Evolutionary conservation across 2,113 vertebrate species (phyloP).

Genomic region (Laticauda laticaudata): DNA sequence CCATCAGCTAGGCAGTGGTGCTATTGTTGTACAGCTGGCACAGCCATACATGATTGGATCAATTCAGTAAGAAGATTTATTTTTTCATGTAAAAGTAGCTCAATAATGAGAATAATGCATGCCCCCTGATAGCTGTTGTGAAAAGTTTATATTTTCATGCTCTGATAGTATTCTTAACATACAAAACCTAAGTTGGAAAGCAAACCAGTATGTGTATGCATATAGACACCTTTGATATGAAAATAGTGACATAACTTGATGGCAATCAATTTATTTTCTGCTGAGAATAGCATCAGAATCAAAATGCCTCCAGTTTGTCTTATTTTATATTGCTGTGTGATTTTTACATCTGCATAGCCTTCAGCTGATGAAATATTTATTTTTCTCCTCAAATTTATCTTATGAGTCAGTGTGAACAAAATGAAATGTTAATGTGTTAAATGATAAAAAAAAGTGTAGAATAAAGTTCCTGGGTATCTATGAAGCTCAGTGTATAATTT

Average conservation of each 20-base stretch:
- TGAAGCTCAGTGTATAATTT: neutral
- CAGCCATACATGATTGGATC: slow-evolving; percentile 92
- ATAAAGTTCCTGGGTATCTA: neutral
- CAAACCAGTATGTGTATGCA: neutral
- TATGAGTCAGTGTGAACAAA: neutral
- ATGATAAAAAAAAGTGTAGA: neutral
- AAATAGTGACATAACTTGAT: slow-evolving; percentile 15
- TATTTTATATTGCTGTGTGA: neutral
- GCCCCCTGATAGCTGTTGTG: neutral
- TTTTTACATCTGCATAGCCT: neutral
- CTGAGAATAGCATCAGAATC: neutral
- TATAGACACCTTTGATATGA: neutral
- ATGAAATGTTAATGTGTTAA: neutral
- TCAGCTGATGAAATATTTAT: neutral
- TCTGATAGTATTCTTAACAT: slow-evolving; percentile 22
- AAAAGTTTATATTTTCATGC: neutral
- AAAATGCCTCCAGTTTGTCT: neutral
- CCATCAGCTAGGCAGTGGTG: slow-evolving; percentile 94
- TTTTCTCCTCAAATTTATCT: neutral
- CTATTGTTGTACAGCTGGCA: slow-evolving; percentile 94
- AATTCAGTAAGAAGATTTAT: slow-evolving; percentile 76
- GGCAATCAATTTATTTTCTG: slow-evolving; percentile 16
- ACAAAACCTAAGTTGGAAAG: neutral
- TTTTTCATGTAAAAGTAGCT: slow-evolving; percentile 38
- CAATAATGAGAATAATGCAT: slow-evolving; percentile 9